Percentiles rank a stretch among this genome's conserved stretches.
These are phyloP conservation scores for Hexactinellida sp. DNA, from an alignment of 37 sponge, comb jelly and placozoan genomes.

Conservation along the genomic window DNA sequence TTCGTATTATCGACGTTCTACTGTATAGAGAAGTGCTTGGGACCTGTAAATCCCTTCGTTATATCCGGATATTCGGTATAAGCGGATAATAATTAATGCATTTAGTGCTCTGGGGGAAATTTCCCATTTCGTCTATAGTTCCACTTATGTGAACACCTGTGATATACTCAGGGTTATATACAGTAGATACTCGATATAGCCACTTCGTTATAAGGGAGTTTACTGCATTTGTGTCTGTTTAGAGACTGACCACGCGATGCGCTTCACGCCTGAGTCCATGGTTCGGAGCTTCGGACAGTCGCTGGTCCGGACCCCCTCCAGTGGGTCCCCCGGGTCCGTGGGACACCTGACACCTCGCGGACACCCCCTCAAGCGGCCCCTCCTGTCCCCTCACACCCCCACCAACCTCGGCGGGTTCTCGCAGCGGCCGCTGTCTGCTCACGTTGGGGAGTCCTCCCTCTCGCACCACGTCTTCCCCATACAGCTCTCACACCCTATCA, in stretches of 20 bases:
- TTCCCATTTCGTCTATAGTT: too few species aligned
- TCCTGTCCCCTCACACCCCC: background rate
- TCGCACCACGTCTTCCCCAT: background rate
- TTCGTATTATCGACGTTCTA: too few species aligned
- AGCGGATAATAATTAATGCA: too few species aligned
- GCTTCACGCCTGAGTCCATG: constrained; percentile 1
- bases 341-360: constrained; percentile 1
- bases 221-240: too few species aligned
- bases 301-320: background rate
- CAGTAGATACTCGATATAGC: too few species aligned
- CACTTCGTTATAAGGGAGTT: too few species aligned
- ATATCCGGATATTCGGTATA: too few species aligned
- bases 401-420: background rate
- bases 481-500: background rate
- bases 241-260: background rate
- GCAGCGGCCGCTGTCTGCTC: background rate
- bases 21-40: too few species aligned
- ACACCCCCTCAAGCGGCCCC: background rate
- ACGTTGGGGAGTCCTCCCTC: background rate
- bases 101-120: too few species aligned
- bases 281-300: background rate
- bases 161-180: too few species aligned
- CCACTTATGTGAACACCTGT: too few species aligned
- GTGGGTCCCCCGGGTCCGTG: background rate
- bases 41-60: too few species aligned